Base-by-base conservation (phyloP, 2,797 vertebrate genomes). In the Danio tinwini region DNA sequence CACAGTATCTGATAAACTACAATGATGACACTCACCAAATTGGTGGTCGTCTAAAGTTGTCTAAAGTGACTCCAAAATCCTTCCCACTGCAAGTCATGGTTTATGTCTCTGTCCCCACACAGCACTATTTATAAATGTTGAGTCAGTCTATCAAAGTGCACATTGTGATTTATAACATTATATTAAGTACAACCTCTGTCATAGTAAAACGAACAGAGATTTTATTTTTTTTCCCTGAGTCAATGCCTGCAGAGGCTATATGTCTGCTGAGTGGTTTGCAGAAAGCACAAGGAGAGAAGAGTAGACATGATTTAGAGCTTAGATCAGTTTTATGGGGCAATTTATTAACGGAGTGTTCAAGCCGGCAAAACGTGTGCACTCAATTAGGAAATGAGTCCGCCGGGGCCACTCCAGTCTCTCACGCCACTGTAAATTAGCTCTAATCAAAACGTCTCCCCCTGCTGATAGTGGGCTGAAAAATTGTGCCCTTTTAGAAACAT, bases 371-470 rank as follows among this genome's bases (percentile, higher is more conserved):
- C 37, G 80, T 56, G 37, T 77, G 42, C 77, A 87, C 85, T 91
- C 91, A 92, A 94, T 95, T 93, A 92, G 88, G 87, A 89, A 92
- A 95, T 93, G 84, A 92, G 88, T 90, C 87, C 67, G 50, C 77
- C 45, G 88, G 70, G 78, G 53, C 83, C 29, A 72, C 11, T 88
- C 70, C 76, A 39, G 40, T 71, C 72, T 85, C 82, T 77, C 82
- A 74, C 50, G 59, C 83, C 81, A 83, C 81, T 77, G 82, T 89
- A 89, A 90, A 92, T 87, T 84, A 89, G 87, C 71, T 62, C 81
- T 72, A 86, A 90, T 90, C 87, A 90, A 89, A 90, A 86, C 44
- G 85, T 74, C 85, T 85, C 85, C 74, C 81, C 70, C 80, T 39
- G 56, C 76, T 86, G 85, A 90, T 86, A 14, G 13, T 14, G 44